phyloP scores from a whole-genome alignment of 2,113 vertebrate genomes.

The Nannospalax galili region DNA sequence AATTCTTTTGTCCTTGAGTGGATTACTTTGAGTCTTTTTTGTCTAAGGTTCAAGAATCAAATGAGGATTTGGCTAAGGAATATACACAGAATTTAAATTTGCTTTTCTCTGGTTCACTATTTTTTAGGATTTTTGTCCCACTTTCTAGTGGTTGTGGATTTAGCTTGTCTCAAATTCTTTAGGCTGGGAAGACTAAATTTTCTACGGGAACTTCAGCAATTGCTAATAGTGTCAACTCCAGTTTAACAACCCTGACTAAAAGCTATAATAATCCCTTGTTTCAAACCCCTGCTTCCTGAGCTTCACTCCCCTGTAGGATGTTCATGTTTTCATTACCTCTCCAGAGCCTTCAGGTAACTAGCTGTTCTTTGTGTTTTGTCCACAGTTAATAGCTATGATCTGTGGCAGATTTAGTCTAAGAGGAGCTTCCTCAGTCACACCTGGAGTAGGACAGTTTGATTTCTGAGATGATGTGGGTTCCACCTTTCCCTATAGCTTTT shows the following conservation, averaged over 20 bases:
- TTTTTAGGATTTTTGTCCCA: background rate
- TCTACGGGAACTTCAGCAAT: background rate
- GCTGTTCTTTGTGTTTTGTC: background rate
- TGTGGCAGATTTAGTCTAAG: background rate
- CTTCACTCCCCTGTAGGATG: background rate
- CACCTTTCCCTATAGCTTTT: constrained; percentile 32
- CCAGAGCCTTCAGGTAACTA: background rate
- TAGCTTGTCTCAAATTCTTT: background rate
- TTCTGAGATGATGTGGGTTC: constrained; percentile 49
- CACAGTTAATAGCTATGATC: constrained; percentile 8
- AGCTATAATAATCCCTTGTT: background rate
- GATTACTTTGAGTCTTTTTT: background rate
- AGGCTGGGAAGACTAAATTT: constrained; percentile 10
- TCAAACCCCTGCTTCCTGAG: constrained; percentile 1
- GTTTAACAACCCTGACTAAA: constrained; percentile 5
- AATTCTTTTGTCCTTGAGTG: constrained; percentile 9
- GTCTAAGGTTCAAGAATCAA: background rate
- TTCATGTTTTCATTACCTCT: background rate
- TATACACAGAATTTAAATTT: constrained; percentile 13
- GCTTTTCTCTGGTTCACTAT: background rate
- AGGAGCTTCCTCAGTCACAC: constrained; percentile 18
- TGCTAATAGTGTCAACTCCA: background rate
- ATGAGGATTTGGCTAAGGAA: background rate
- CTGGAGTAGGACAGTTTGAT: background rate
- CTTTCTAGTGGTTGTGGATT: background rate